These are phyloP conservation scores for Nymphalis polychloros DNA, from an alignment of 2,888 invertebrate species.

Conservation along the genomic window DNA sequence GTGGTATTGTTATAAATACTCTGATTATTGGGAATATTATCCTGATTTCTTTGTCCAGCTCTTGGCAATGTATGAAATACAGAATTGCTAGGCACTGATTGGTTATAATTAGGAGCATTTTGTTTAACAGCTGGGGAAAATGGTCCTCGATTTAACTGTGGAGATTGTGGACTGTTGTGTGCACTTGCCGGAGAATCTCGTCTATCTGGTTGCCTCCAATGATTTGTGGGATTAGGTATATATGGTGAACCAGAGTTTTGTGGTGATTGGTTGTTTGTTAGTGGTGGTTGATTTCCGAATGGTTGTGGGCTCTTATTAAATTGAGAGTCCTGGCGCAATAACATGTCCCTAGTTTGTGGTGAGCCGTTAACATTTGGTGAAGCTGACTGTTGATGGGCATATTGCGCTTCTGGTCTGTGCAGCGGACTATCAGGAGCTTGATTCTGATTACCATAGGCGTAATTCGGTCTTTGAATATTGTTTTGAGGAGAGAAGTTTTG, in stretches of 20 bases:
- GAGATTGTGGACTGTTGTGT: constrained; percentile 54
- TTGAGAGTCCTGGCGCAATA: constrained; percentile 76
- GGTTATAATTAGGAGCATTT: constrained; percentile 56
- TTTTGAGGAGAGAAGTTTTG: constrained; percentile 66
- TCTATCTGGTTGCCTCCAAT: constrained; percentile 75
- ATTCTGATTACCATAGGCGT: constrained; percentile 56
- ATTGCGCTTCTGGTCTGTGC: constrained; percentile 75
- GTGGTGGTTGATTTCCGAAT: constrained; percentile 62
- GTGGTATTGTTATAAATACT: constrained; percentile 56
- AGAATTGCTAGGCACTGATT: constrained; percentile 54
- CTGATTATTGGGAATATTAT: constrained; percentile 49
- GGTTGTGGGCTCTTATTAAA: constrained; percentile 79
- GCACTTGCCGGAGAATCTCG: constrained; percentile 66
- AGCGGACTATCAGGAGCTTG: constrained; percentile 72
- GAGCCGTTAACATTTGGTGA: constrained; percentile 61
- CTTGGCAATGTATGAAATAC: constrained; percentile 70
- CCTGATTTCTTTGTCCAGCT: constrained; percentile 60
- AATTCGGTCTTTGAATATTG: constrained; percentile 54
- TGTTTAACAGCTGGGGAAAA: constrained; percentile 60
- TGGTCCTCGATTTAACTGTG: constrained; percentile 56
- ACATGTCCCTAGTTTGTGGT: constrained; percentile 67
- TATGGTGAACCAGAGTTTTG: constrained; percentile 60
- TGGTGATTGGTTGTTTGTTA: constrained; percentile 49
- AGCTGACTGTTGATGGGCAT: constrained; percentile 65
- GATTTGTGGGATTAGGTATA: constrained; percentile 72